Evolutionary conservation across 2,797 vertebrate genomes (phyloP), one percentile per base, ranked within the genome.

Genomic region (Cetoscarus ocellatus): DNA sequence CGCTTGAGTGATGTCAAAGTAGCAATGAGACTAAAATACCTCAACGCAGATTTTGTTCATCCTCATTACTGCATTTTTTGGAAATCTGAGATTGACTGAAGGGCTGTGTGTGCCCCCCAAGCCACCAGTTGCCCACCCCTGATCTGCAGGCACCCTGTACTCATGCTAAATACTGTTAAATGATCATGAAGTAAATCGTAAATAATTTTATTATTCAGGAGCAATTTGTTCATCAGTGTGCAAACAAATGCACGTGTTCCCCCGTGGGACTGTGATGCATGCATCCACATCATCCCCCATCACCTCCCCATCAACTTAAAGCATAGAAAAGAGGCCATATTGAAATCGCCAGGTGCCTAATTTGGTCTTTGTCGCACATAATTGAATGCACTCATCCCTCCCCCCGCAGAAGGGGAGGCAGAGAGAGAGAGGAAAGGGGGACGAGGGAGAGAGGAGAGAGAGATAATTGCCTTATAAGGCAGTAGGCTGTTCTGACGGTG

Each of bases 271-370:
- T 3, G 38, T 71, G 67, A 73, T 57, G 47, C 69, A 62, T 7
- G 55, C 55, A 43, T 52, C 74, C 76, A 63, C 79, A 70, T 83
- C 69, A 68, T 71, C 75, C 72, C 63, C 40, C 75, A 86, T 85
- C 81, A 70, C 58, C 80, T 86, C 84, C 82, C 77, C 86, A 86
- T 89, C 84, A 75, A 71, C 76, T 79, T 84, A 79, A 85, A 68
- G 71, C 88, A 68, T 67, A 79, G 81, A 87, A 27, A 79, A 82
- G 80, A 71, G 85, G 86, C 84, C 86, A 82, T 86, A 86, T 82
- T 90, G 87, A 87, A 91, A 92, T 88, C 88, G 84, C 88, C 88
- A 92, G 91, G 91, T 92, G 89, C 87, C 90, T 93, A 92, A 93
- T 93, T 92, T 91, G 90, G 85, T 93, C 88, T 92, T 92, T 93